Evolutionary conservation across 2,888 invertebrate species (phyloP), one percentile per base, ranked within the genome.

Genomic region (Tuberolachnus salignus): DNA sequence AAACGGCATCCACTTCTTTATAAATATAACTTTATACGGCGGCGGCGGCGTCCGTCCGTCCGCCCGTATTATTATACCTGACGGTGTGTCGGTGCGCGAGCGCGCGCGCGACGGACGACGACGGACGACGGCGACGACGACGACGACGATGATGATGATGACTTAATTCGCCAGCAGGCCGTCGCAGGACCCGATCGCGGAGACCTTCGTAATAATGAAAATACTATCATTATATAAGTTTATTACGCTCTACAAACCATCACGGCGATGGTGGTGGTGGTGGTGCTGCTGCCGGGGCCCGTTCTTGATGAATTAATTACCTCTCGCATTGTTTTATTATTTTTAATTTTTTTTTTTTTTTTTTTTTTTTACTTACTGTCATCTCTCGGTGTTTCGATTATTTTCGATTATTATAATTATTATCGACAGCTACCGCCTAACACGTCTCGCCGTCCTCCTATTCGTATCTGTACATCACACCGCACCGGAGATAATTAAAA

Each of bases 111-210:
- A n/a, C n/a, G n/a, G n/a, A n/a, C n/a, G n/a, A n/a, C n/a, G n/a
- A n/a, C n/a, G n/a, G n/a, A n/a, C 34, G 34, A 34, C 34, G 34
- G 6, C 34, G 3, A 34, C 34, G 34, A 34, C 34, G 34, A 34
- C 34, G 34, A 34, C 34, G 3, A 34, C 34, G 34, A 34, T 34
- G 34, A 34, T 34, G 34, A 61, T 23, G 59, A 72, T 61, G 72
- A 73, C 61, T 73, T 75, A 57, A 75, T 75, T 75, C 46, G 57
- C 67, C 75, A 57, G 67, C 67, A 53, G 14, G 57, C 46, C 57
- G 74, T 57, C 57, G 74, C 9, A 16, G 14, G 26, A 51, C 8
- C 23, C 26, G 42, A 19, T 21, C 51, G 23, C 51, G 16, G 14
- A 67, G 67, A 67, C 67, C 34, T 67, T 67, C 46, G 26, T 46